Percentiles rank a stretch among this genome's conserved stretches.
Conservation (phyloP, 2,113 vertebrate genomes). For the Lophotis ruficrista region DNA sequence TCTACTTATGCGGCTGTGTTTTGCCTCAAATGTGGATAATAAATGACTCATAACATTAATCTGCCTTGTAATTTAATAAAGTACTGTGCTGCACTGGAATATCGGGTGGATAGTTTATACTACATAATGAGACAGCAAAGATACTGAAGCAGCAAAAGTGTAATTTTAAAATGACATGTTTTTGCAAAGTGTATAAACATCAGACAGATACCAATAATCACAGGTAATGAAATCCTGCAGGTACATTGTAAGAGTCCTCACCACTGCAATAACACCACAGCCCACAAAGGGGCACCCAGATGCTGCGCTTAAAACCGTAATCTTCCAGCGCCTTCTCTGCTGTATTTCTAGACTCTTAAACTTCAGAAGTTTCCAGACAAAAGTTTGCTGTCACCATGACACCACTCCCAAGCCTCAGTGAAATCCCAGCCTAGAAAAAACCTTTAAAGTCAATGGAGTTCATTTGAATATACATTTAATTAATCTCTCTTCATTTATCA, state of each 20-base stretch:
- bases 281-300: conserved; percentile 52
- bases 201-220: conserved; percentile 8
- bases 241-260: neutral
- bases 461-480: conserved; percentile 42
- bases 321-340: neutral
- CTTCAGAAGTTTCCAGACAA: conserved; percentile 16
- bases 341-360: neutral
- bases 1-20: neutral
- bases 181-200: conserved; percentile 18
- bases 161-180: conserved; percentile 14
- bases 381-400: neutral
- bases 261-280: conserved; percentile 20
- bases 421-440: neutral
- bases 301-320: neutral
- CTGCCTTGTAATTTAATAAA: neutral
- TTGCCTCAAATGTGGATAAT: conserved; percentile 16
- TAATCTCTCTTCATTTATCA: conserved; percentile 52
- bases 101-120: neutral
- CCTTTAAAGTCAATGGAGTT: neutral
- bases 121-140: neutral
- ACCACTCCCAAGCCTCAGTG: neutral
- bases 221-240: neutral
- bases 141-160: neutral
- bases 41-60: conserved; percentile 32
- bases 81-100: neutral